A percentile compares a stretch with the other conserved stretches of the same genome.
These are phyloP conservation scores for Dendrolimus pini DNA, from an alignment of 2,888 invertebrate species.

Conservation along the genomic window DNA sequence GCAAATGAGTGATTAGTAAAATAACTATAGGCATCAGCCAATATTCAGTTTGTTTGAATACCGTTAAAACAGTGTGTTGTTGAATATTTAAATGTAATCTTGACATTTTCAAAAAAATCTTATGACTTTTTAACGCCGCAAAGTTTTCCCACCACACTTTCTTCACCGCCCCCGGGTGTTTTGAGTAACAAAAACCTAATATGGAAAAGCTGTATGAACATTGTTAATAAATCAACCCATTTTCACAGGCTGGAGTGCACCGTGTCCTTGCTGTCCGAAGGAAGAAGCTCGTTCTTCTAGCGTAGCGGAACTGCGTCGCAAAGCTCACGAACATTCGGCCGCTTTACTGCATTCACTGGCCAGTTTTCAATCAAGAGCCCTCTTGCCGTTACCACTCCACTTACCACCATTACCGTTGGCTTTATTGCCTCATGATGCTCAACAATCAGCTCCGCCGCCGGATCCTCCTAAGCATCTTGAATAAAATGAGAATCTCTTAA, in stretches of 20 bases:
- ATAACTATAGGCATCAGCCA: too few relatives aligned
- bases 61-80: too few relatives aligned
- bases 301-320: slow-evolving; percentile 93
- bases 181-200: too few relatives aligned
- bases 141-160: too few relatives aligned
- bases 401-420: slow-evolving; percentile 51
- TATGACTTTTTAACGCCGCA: too few relatives aligned
- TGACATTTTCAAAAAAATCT: too few relatives aligned
- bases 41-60: too few relatives aligned
- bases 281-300: slow-evolving; percentile 88
- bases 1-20: too few relatives aligned
- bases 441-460: slow-evolving; percentile 21
- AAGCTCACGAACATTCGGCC: slow-evolving; percentile 96
- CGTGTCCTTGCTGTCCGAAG: slow-evolving; percentile 88
- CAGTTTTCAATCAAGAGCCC: slow-evolving; percentile 78
- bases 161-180: too few relatives aligned
- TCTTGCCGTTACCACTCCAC: slow-evolving; percentile 58
- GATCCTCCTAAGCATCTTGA: slow-evolving; percentile 56
- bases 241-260: slow-evolving; percentile 81
- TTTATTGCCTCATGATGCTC: slow-evolving; percentile 37
- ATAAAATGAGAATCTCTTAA: slow-evolving; percentile 14
- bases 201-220: too few relatives aligned
- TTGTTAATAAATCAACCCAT: background rate
- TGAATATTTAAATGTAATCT: too few relatives aligned
- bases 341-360: slow-evolving; percentile 87